Percentiles rank a stretch among this genome's conserved stretches.
phyloP scores from a whole-genome alignment of 2,888 invertebrate species.

The Bhutanitis thaidina region DNA sequence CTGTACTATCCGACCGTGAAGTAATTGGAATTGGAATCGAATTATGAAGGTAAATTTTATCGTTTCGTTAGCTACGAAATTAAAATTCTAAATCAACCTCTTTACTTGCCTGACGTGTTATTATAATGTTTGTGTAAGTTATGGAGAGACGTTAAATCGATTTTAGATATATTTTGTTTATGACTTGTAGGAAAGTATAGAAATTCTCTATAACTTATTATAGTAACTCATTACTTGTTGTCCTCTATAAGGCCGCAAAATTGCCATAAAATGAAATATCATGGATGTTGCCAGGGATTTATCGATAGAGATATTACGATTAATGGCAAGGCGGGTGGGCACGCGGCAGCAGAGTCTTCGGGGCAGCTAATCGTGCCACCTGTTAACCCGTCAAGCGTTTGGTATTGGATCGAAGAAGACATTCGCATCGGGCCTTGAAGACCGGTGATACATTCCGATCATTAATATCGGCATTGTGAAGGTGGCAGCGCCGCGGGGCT shows the following conservation, averaged over 20 bases:
- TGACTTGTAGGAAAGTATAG: no score
- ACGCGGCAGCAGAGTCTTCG: background rate
- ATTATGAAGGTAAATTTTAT: constrained; percentile 18
- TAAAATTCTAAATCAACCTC: constrained; percentile 18
- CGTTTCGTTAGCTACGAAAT: constrained; percentile 19
- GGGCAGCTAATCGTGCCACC: constrained; percentile 13
- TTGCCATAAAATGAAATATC: no score
- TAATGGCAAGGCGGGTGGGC: constrained; percentile 15
- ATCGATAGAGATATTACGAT: no score
- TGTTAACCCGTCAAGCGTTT: constrained; percentile 34
- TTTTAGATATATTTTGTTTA: background rate
- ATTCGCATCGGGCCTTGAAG: constrained; percentile 48
- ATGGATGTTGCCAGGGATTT: no score
- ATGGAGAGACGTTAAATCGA: constrained; percentile 3
- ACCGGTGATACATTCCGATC: constrained; percentile 55
- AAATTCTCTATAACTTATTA: no score
- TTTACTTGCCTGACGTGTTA: constrained; percentile 9
- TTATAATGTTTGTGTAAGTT: constrained; percentile 9
- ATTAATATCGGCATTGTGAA: constrained; percentile 70
- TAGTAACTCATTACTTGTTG: no score
- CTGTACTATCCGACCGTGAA: constrained; percentile 7
- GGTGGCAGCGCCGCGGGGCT: constrained; percentile 67
- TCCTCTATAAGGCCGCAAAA: no score
- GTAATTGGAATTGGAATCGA: constrained; percentile 17
- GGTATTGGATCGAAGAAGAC: constrained; percentile 45